Evolutionary conservation across 2,113 vertebrate genomes (phyloP).

Genomic region (Cepphus grylle): DNA sequence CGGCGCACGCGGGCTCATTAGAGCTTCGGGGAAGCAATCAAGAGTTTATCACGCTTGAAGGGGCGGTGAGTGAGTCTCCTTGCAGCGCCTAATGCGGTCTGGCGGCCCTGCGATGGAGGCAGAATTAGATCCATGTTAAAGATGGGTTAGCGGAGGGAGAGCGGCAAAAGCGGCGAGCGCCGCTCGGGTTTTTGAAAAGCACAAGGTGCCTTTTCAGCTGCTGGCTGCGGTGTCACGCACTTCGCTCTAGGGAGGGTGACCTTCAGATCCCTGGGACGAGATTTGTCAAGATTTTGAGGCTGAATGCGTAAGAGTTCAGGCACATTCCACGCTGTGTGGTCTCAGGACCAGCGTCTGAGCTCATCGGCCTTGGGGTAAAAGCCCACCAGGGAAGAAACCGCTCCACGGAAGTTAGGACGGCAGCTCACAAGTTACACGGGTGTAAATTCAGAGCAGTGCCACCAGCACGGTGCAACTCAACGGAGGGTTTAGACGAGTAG

Average conservation of each 20-base stretch:
- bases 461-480: neutral
- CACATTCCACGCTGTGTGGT: neutral
- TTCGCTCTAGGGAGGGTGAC: constrained; percentile 1
- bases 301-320: neutral
- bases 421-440: neutral
- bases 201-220: neutral
- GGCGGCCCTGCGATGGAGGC: neutral
- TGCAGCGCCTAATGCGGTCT: constrained; percentile 62
- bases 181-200: neutral
- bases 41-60: constrained; percentile 73
- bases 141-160: neutral
- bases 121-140: constrained; percentile 58
- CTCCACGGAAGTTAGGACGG: too few species aligned
- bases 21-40: constrained; percentile 69
- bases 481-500: neutral
- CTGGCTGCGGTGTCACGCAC: neutral
- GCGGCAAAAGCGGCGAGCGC: neutral
- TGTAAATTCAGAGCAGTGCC: neutral
- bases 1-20: constrained; percentile 65
- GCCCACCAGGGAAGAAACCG: neutral
- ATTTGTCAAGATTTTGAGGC: neutral
- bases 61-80: constrained; percentile 60
- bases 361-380: neutral
- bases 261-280: neutral
- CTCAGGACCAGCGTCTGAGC: neutral